Conservation (phyloP, 2,113 vertebrate species). For the Leptosomus discolor region DNA sequence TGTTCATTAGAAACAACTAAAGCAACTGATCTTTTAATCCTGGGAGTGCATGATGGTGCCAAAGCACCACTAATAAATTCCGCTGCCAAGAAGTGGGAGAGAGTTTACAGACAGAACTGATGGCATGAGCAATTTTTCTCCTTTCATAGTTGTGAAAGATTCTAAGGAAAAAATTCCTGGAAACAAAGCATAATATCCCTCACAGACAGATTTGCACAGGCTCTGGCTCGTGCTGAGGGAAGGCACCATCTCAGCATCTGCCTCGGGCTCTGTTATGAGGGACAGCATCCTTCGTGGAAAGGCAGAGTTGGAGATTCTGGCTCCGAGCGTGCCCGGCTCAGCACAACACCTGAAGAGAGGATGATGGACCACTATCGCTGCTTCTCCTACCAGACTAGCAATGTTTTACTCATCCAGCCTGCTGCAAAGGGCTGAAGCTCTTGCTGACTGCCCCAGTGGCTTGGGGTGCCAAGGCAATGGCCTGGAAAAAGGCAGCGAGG, state of each 20-base stretch:
- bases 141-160: background rate
- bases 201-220: background rate
- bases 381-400: background rate
- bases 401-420: background rate
- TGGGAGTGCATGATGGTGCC: slow-evolving; percentile 1
- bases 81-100: background rate
- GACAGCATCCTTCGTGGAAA: background rate
- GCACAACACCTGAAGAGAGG: background rate
- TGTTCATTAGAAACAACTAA: slow-evolving; percentile 39
- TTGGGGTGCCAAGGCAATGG: background rate
- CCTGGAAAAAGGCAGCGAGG: background rate
- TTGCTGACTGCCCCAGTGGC: accelerated
- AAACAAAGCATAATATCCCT: background rate
- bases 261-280: accelerated
- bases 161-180: background rate
- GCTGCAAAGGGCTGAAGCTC: background rate
- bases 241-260: background rate
- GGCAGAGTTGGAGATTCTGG: background rate
- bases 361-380: background rate
- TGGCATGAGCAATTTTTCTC: background rate
- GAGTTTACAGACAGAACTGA: background rate
- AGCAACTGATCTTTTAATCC: slow-evolving; percentile 40
- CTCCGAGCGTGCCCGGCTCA: accelerated
- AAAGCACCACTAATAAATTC: slow-evolving; percentile 39
- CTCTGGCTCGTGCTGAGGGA: background rate